These are phyloP conservation scores for Limnephilus auricula DNA, from an alignment of 2,888 invertebrate species.

Conservation along the genomic window DNA sequence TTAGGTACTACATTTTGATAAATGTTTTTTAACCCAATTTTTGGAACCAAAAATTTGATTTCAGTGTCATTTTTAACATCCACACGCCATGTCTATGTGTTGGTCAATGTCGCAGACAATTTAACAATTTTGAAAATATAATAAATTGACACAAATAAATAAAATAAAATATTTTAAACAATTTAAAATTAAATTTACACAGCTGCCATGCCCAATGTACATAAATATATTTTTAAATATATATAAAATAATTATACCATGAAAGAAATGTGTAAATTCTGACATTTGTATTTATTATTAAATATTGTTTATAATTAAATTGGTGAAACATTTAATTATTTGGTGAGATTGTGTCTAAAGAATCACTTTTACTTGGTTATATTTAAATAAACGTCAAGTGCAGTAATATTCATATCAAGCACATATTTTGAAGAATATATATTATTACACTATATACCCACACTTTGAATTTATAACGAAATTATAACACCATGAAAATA, in stretches of 20 bases:
- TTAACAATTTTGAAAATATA: not conserved
- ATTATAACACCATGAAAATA: slow-evolving; percentile 5
- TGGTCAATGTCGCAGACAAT: not conserved
- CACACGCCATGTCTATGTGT: too few relatives aligned
- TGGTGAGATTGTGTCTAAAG: not conserved
- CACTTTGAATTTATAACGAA: slow-evolving; percentile 14
- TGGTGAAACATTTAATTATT: not conserved
- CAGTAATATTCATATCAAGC: slow-evolving; percentile 43
- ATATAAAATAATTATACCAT: not conserved
- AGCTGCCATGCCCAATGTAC: not conserved
- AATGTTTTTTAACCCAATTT: too few relatives aligned
- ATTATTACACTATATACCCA: not conserved
- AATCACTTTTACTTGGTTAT: not conserved
- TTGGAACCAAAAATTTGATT: too few relatives aligned
- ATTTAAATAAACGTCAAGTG: not conserved
- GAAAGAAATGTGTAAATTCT: not conserved
- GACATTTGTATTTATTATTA: not conserved
- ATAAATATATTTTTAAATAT: not conserved
- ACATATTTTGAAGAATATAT: slow-evolving; percentile 42
- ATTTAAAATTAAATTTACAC: not conserved
- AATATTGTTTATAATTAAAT: not conserved
- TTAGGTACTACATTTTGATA: too few relatives aligned
- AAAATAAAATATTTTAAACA: not conserved
- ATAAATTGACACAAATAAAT: too few relatives aligned
- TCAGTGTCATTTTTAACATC: too few relatives aligned